Base-by-base conservation (phyloP, 2,888 invertebrate species). In the Hemithea aestivaria region DNA sequence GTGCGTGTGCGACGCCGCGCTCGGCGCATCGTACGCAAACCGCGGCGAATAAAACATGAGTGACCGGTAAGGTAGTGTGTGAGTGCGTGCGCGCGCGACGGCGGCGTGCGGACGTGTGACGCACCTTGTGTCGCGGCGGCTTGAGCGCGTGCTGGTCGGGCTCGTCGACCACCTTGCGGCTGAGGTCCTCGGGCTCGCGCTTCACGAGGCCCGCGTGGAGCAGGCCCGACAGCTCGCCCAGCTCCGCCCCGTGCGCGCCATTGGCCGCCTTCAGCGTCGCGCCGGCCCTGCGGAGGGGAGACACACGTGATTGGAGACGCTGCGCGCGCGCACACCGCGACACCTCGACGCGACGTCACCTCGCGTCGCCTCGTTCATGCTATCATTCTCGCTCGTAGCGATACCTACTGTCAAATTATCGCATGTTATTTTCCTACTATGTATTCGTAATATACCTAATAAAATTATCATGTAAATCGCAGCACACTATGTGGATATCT, bases 121-220 rank as follows among this genome's bases (percentile, higher is more conserved):
- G 87, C 87, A 91, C 90, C 90, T 91, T 90, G 73, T 90, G 90
- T 79, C 90, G 82, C 80, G 78, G 78, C 88, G 88, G 81, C 90
- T 89, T 74, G 89, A 88, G 73, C 90, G 89, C 81, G 87, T 88
- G 85, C 82, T 82, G 73, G 74, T 80, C 77, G 66, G 90, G 90
- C 77, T 88, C 88, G 74, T 88, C 89, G 75, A 89, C 88, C 78
- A 89, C 83, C 87, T 91, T 91, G 76, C 91, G 89, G 88, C 93
- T 93, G 58, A 94, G 89, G 78, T 94, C 94, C 87, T 94, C 94
- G 65, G 94, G 94, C 82, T 94, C 94, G 74, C 93, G 90, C 87
- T 94, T 94, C 76, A 93, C 92, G 73, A 90, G 90, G 70, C 90
- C 90, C 73, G 90, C 88, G 80, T 90, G 89, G 56, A 90, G 88